Evolutionary conservation across 2,113 vertebrate genomes (phyloP).

Genomic region (Notarius quadriscutis): DNA sequence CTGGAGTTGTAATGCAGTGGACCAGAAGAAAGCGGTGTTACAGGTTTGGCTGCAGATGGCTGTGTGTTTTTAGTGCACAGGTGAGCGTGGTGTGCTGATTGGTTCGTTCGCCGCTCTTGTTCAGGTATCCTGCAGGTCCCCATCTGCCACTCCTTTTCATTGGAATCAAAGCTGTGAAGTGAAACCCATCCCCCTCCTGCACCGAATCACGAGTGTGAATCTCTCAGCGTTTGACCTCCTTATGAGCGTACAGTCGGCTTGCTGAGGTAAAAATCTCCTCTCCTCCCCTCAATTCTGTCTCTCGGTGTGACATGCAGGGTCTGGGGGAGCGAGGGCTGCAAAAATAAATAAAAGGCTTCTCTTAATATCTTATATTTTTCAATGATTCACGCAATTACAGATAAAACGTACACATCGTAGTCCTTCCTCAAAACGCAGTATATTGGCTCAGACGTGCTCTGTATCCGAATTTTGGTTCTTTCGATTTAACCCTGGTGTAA

Average conservation of each 20-base stretch:
- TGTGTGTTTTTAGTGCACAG: slow-evolving; percentile 11
- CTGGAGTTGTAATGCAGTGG: background rate
- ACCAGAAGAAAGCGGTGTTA: slow-evolving; percentile 18
- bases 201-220: slow-evolving; percentile 50
- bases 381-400: background rate
- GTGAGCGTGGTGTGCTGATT: slow-evolving; percentile 16
- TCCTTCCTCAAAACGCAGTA: background rate
- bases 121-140: slow-evolving; percentile 47
- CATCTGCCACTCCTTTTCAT: slow-evolving; percentile 63
- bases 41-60: slow-evolving; percentile 16
- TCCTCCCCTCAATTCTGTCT: background rate
- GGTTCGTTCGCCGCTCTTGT: slow-evolving; percentile 48
- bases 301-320: background rate
- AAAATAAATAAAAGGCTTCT: background rate
- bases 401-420: background rate
- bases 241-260: slow-evolving; percentile 55
- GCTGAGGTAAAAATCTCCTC: slow-evolving; percentile 46
- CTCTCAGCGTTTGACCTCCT: slow-evolving; percentile 54
- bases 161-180: slow-evolving; percentile 49
- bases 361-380: background rate
- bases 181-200: slow-evolving; percentile 42
- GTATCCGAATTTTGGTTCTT: background rate
- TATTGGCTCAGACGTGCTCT: no score
- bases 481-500: background rate
- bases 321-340: no score